Base-by-base conservation (phyloP, 2,888 invertebrate genomes). In the Zygothrica quintamaculata region DNA sequence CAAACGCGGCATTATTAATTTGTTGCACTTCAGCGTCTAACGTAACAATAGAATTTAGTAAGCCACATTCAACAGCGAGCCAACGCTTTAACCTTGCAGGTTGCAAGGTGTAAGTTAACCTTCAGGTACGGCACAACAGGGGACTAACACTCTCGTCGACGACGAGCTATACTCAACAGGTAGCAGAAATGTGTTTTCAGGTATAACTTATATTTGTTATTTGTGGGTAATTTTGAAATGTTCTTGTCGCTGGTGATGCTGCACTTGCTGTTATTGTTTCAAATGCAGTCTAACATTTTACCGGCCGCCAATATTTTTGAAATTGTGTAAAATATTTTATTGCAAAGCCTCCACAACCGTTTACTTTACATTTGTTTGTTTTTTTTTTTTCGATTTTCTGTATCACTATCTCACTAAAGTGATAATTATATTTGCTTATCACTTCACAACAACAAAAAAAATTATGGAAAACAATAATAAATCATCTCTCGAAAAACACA, bases 141-240 rank as follows among this genome's bases (percentile, higher is more conserved):
- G 13, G 51, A 72, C 44, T 29, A 22, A 7, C 42, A 11, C 33
- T 44, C 25, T 26, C 65, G 13, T 26, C 59, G 42, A 57, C 65
- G 22, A 39, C 52, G 65, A 48, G 57, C 48, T 57, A 37, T 13
- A 40, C 42, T 59, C 67, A 73, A 76, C 77, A 77, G 74, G 77
- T 74, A 73, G 73, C 51, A 22, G 34, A 33, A 11, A 8, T 39
- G 18, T n/a, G 16, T 29, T 22, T 33, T 52, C 58, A 64, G 46
- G 42, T 59, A 42, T 43, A 53, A n/a, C n/a, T 48, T 26, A n/a
- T 12, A 13, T 13, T 43, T 43, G 29, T 13, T 43, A 1, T 36
- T 36, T n/a, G n/a, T n/a, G 11, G 36, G 3, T 36, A 12, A 2
- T 36, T 29, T 48, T 15, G 12, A 16, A 39, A 40, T 47, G 46